Base-by-base conservation (phyloP, 2,113 vertebrate genomes). In the Crotalus helleri region DNA sequence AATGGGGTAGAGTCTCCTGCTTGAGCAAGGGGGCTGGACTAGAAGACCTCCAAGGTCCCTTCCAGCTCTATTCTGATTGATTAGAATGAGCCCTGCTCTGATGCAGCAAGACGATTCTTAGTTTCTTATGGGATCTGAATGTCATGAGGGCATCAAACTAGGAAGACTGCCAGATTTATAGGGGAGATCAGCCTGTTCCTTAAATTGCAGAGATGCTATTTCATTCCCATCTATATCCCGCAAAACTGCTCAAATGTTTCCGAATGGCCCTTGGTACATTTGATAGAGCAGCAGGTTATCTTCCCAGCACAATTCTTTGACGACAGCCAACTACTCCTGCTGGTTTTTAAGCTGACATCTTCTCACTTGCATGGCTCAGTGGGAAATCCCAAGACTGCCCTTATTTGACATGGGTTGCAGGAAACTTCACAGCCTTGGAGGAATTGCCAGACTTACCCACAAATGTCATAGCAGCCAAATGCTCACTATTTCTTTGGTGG, bases 401-500 rank as follows among this genome's bases (percentile, higher is more conserved):
- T 0, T 53, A 53, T 88, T 89, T 81, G 89, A 2, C 57, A 1
- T 59, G 24, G 95, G 88, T 94, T 93, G 59, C 64, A 2, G 21
- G 9, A 1, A 87, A 53, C 12, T 0, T 24, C 13, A 91, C 94
- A 0, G 90, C 91, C 94, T 12, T 92, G 94, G 23, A 33, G 2
- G 90, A 55, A 92, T 89, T 94, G 96, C 95, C 96, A 95, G 95
- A 44, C 1, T 92, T 85, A 86, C 89, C 92, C 91, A 94, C 93
- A 26, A 86, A 44, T 93, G 94, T 94, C 88, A 87, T 61, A 10
- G 54, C 3, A 0, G 53, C 13, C 61, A 94, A 29, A 94, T 95
- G 44, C 64, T 92, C 26, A 95, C 74, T 7, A 95, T 96, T 94
- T 94, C 94, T 95, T 94, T 96, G 94, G 94, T 93, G 93, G 92